phyloP scores from a whole-genome alignment of 1,140 invertebrate species.

The Popillia japonica region DNA sequence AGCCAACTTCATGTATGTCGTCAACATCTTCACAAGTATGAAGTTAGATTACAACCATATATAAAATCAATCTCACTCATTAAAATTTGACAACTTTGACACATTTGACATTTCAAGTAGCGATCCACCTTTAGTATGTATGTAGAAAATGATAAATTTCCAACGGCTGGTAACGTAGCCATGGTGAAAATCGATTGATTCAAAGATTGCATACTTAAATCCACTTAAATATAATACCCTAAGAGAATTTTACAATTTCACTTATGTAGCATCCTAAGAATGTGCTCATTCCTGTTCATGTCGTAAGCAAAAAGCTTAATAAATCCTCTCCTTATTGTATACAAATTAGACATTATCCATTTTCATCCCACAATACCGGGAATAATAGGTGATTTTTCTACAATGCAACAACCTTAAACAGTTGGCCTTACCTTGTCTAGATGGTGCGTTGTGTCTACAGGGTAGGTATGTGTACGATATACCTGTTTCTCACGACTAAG shows the following conservation, averaged over 20 bases:
- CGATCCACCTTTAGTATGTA: not conserved
- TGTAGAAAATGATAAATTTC: not conserved
- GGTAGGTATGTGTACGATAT: not conserved
- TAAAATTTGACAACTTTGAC: too few relatives aligned
- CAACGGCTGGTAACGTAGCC: too few relatives aligned
- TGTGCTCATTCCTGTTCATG: not conserved
- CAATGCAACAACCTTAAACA: not conserved
- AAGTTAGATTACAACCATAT: too few relatives aligned
- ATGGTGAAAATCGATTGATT: not conserved
- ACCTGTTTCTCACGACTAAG: constrained; percentile 14
- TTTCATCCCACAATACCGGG: constrained; percentile 8
- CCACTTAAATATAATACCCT: not conserved
- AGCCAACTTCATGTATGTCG: too few relatives aligned
- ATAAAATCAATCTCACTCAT: too few relatives aligned
- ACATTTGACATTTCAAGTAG: too few relatives aligned
- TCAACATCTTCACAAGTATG: too few relatives aligned
- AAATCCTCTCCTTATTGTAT: not conserved
- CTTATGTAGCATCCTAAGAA: not conserved
- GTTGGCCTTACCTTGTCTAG: not conserved
- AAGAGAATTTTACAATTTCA: not conserved
- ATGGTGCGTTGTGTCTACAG: not conserved
- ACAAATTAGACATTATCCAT: constrained; percentile 15
- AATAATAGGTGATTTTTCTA: constrained; percentile 16
- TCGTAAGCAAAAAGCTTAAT: not conserved
- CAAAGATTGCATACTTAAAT: not conserved